Percentiles rank a stretch among this genome's conserved stretches.
Conservation (phyloP, 2,888 invertebrate species). For the Mythimna albipuncta region DNA sequence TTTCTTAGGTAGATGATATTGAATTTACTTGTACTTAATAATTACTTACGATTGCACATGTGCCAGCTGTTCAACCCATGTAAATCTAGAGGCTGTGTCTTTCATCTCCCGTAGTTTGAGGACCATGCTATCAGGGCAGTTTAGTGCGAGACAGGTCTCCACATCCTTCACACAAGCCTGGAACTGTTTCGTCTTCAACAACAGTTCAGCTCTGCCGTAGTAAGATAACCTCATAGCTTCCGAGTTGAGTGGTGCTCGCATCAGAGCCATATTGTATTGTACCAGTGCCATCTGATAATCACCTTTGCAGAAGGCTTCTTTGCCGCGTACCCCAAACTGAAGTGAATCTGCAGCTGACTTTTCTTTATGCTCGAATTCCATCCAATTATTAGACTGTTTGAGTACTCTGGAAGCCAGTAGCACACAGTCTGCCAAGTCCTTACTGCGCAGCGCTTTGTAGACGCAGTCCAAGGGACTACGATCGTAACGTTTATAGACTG, state of each 20-base stretch:
- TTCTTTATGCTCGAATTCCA: neutral
- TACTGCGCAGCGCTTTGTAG: conserved; percentile 25
- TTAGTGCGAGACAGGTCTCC: conserved; percentile 30
- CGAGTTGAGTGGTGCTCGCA: conserved; percentile 29
- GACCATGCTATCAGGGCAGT: conserved; percentile 7
- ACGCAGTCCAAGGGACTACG: neutral
- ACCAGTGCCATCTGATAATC: conserved; percentile 18
- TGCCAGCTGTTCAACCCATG: neutral
- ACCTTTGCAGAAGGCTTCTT: conserved; percentile 11
- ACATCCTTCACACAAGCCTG: conserved; percentile 34
- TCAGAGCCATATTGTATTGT: conserved; percentile 32
- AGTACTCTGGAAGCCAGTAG: neutral
- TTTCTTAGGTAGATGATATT: neutral
- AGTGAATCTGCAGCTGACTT: conserved; percentile 15
- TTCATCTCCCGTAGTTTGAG: conserved; percentile 24
- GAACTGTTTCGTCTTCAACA: conserved; percentile 7
- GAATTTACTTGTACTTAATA: neutral
- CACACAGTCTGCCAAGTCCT: conserved; percentile 37
- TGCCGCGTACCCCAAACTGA: conserved; percentile 6
- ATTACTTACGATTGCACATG: conserved; percentile 7
- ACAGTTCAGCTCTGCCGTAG: conserved; percentile 34
- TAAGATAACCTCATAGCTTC: conserved; percentile 38
- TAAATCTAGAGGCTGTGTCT: conserved; percentile 5
- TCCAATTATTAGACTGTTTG: neutral
- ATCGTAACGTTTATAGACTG: neutral